Conservation (phyloP, 1,140 invertebrate genomes). For the Teleopsis dalmanni region DNA sequence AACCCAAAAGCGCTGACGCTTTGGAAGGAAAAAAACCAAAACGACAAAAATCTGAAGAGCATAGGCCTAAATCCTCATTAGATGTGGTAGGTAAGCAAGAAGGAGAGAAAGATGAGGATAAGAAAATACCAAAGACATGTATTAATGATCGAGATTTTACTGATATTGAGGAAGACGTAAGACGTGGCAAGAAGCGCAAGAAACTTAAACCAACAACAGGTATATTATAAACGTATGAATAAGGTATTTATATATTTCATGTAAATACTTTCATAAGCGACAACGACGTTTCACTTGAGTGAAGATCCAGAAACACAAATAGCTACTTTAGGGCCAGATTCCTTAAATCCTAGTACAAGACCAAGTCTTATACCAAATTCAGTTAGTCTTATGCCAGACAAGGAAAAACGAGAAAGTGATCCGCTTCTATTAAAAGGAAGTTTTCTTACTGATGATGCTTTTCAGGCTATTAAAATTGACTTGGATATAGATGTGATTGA, state of each 20-base stretch:
- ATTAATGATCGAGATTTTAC: constrained; percentile 34
- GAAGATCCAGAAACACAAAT: constrained; percentile 43
- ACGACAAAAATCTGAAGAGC: constrained; percentile 26
- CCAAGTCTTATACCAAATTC: constrained; percentile 40
- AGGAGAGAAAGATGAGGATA: constrained; percentile 7
- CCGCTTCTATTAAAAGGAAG: constrained; percentile 34
- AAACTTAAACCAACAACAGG: constrained; percentile 31
- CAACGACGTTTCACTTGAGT: constrained; percentile 36
- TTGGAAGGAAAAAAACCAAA: constrained; percentile 32
- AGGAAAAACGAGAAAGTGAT: constrained; percentile 31
- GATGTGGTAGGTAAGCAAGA: constrained; percentile 13
- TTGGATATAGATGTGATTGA: constrained; percentile 38
- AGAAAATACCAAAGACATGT: constrained; percentile 26
- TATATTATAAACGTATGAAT: constrained; percentile 7
- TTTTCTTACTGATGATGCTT: constrained; percentile 39
- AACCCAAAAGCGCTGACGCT: constrained; percentile 32
- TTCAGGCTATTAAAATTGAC: constrained; percentile 35
- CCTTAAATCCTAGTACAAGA: constrained; percentile 37
- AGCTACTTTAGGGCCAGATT: constrained; percentile 38
- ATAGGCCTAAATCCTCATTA: constrained; percentile 34
- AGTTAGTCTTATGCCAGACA: constrained; percentile 19
- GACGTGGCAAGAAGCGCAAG: constrained; percentile 37
- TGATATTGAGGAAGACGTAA: constrained; percentile 27
- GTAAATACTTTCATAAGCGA: constrained; percentile 18
- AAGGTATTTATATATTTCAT: background rate